Percentiles rank a stretch among this genome's conserved stretches.
Evolutionary conservation across 1,140 invertebrate genomes (phyloP).

Genomic region (Tetraneura akinire): DNA sequence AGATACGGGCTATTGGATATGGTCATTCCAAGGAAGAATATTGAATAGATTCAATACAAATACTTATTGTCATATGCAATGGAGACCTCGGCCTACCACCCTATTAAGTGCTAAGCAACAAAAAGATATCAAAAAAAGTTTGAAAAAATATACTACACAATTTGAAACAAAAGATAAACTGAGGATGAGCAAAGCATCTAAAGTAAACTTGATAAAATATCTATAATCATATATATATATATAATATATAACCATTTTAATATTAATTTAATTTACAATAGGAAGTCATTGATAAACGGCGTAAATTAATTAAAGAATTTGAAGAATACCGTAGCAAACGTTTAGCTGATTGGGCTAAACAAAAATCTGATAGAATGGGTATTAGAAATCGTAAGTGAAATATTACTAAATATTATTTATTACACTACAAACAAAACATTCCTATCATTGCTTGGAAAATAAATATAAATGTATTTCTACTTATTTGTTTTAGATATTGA

Average conservation of each 20-base stretch:
- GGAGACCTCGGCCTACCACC: conserved; percentile 90
- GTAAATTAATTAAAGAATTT: conserved; percentile 85
- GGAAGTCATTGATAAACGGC: conserved; percentile 93
- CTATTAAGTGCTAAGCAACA: conserved; percentile 78
- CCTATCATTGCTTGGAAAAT: no score
- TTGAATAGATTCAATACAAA: conserved; percentile 83
- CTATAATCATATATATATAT: no score
- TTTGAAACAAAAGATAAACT: conserved; percentile 97
- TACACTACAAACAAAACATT: no score
- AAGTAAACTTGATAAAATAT: conserved; percentile 63
- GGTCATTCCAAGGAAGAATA: conserved; percentile 93
- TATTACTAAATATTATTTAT: conserved; percentile 50
- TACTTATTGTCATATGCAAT: conserved; percentile 91
- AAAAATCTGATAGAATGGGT: conserved; percentile 77
- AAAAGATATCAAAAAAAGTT: conserved; percentile 95
- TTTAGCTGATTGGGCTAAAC: conserved; percentile 72
- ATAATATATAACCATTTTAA: no score
- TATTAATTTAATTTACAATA: conserved; percentile 55
- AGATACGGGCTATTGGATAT: conserved; percentile 95
- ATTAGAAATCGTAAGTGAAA: conserved; percentile 79
- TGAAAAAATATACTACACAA: conserved; percentile 94
- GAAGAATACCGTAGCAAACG: conserved; percentile 77
- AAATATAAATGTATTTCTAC: neutral
- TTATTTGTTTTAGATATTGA: conserved; percentile 76
- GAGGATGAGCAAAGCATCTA: conserved; percentile 88